A percentile compares a stretch with the other conserved stretches of the same genome.
phyloP scores from a whole-genome alignment of 2,888 invertebrate genomes.

The Cybosia mesomella region DNA sequence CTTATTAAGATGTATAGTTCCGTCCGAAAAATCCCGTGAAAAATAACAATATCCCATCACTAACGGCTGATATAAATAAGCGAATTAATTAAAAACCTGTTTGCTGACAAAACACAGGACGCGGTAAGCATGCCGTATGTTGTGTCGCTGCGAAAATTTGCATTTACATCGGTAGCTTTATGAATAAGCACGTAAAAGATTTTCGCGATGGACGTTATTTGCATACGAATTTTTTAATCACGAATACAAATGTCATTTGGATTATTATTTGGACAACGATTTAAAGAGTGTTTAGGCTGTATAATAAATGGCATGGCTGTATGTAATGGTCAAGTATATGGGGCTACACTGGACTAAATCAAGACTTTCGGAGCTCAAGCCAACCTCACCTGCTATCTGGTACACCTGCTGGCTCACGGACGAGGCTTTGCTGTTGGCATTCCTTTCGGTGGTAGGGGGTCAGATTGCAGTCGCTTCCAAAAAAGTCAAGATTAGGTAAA shows the following conservation, averaged over 20 bases:
- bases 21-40: conserved; percentile 19
- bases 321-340: no score
- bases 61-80: conserved; percentile 66
- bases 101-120: conserved; percentile 71
- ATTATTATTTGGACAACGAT: conserved; percentile 17
- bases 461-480: neutral
- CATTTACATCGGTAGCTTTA: conserved; percentile 50
- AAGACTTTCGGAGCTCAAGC: no score
- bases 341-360: no score
- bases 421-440: neutral
- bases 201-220: conserved; percentile 36
- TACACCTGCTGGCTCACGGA: no score
- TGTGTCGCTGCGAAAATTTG: conserved; percentile 51
- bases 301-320: neutral
- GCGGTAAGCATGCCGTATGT: conserved; percentile 33
- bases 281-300: conserved; percentile 3
- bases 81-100: conserved; percentile 81
- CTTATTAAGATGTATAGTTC: neutral
- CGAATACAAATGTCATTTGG: conserved; percentile 36
- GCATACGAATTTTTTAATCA: conserved; percentile 51
- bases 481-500: neutral
- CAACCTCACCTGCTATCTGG: no score
- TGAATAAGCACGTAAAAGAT: conserved; percentile 54
- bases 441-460: neutral
- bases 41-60: conserved; percentile 39